Conservation (phyloP, 2,888 invertebrate genomes). For the Orthosia cruda region DNA sequence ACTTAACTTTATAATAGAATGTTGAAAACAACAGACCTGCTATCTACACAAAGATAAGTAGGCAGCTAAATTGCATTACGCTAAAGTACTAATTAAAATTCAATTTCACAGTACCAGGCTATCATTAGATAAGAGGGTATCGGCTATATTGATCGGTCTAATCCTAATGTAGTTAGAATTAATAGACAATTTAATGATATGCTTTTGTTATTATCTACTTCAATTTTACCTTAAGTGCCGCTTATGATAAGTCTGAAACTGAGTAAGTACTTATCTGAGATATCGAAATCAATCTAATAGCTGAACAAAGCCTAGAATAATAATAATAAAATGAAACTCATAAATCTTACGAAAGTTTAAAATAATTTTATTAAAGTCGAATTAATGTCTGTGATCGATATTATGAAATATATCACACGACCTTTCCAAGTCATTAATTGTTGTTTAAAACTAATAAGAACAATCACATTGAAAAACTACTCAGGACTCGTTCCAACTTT, state of each 20-base stretch:
- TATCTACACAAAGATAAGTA: slow-evolving; percentile 22
- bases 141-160: slow-evolving; percentile 54
- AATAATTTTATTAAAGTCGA: slow-evolving; percentile 6
- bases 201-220: slow-evolving; percentile 61
- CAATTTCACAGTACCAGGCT: slow-evolving; percentile 53
- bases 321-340: background rate
- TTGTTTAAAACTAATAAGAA: slow-evolving; percentile 7
- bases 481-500: slow-evolving; percentile 49
- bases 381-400: background rate
- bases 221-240: slow-evolving; percentile 50
- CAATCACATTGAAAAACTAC: slow-evolving; percentile 43
- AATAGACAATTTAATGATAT: slow-evolving; percentile 61
- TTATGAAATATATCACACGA: background rate
- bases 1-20: background rate
- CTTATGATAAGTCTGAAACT: slow-evolving; percentile 53
- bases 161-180: slow-evolving; percentile 54
- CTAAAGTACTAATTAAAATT: slow-evolving; percentile 56
- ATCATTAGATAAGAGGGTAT: slow-evolving; percentile 61
- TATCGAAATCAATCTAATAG: slow-evolving; percentile 39
- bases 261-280: slow-evolving; percentile 18
- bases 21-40: slow-evolving; percentile 3
- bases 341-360: slow-evolving; percentile 28
- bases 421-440: background rate
- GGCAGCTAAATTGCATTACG: slow-evolving; percentile 21
- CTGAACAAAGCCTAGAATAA: slow-evolving; percentile 20